Conservation (phyloP, 2,797 vertebrate species). For the Phoxinus dragarum region DNA sequence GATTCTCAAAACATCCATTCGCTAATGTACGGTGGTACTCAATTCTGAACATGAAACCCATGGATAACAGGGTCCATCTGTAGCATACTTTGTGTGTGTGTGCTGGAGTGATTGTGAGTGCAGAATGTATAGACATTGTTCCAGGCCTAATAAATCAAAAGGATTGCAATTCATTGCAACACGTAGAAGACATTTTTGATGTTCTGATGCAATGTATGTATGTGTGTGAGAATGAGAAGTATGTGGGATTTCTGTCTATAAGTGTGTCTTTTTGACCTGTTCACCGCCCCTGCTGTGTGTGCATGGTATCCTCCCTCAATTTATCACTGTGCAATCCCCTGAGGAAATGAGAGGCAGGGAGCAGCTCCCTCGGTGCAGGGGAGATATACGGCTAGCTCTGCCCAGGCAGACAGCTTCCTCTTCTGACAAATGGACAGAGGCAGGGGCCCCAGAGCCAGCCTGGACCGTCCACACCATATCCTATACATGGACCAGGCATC, state of each 20-base stretch:
- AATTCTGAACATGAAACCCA: conserved; percentile 66
- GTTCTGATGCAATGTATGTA: neutral
- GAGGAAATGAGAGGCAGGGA: conserved; percentile 56
- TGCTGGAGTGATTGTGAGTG: conserved; percentile 26
- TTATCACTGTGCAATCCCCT: conserved; percentile 64
- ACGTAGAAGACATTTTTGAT: conserved; percentile 31
- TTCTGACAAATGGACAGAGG: conserved; percentile 67
- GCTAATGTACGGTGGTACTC: conserved; percentile 63
- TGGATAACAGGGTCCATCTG: conserved; percentile 72
- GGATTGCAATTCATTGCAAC: neutral
- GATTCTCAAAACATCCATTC: conserved; percentile 63
- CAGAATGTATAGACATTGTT: conserved; percentile 32
- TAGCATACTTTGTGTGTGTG: conserved; percentile 27
- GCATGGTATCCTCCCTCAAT: conserved; percentile 65
- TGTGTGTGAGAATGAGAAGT: neutral
- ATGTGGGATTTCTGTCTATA: neutral
- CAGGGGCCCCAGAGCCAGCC: conserved; percentile 50
- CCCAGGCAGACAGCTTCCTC: conserved; percentile 73
- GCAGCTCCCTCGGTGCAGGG: conserved; percentile 62
- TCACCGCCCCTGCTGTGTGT: conserved; percentile 58
- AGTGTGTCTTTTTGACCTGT: conserved; percentile 52
- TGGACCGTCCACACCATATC: conserved; percentile 38
- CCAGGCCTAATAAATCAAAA: conserved; percentile 33
- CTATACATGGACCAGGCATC: neutral
- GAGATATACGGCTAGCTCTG: conserved; percentile 71